Base-by-base conservation (phyloP, 2,113 vertebrate species). In the rabbit (Oryctolagus cuniculus) region DNA sequence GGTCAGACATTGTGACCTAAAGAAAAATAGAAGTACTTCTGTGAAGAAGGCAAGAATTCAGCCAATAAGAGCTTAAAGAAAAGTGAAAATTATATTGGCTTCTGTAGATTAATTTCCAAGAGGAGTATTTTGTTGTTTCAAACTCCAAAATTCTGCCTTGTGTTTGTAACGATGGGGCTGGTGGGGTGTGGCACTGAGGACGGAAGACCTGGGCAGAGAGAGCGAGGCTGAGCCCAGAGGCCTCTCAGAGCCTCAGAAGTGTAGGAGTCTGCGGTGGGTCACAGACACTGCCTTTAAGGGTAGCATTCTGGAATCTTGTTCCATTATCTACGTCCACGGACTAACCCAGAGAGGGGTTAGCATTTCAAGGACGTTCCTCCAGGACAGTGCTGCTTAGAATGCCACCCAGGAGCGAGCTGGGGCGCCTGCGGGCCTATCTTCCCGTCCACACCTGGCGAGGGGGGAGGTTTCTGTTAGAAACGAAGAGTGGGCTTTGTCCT, bases 61-160 rank as follows among this genome's bases (percentile, higher is more conserved):
- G n/a, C 10, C 34, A 63, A 27, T 64, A 74, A 70, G n/a, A 80
- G 44, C 10, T 51, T 49, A 58, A 92, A 44, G 27, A 5, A 83
- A 87, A 63, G 13, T 29, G 9, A 63, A 79, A 55, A 69, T 92
- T 27, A 67, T 84, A 69, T 58, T 86, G 66, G 6, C 74, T 90
- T 95, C 74, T 69, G 5, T 22, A 87, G 74, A 67, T 78, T 90
- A 75, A 79, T 86, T 96, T 95, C 88, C 34, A 92, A 55, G 21
- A 91, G 53, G 94, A 87, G 21, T 89, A 44, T 84, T 73, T 86
- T 94, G 85, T 61, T 63, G 31, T 89, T 92, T 89, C 69, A 90
- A 81, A 89, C 66, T 92, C 25, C 31, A 81, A 88, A 66, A 73
- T 84, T 27, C n/a, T 64, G 31, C 34, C 55, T 91, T 66, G 31